phyloP scores from a whole-genome alignment of 2,113 vertebrate genomes.

The Pachycephala philippinensis region DNA sequence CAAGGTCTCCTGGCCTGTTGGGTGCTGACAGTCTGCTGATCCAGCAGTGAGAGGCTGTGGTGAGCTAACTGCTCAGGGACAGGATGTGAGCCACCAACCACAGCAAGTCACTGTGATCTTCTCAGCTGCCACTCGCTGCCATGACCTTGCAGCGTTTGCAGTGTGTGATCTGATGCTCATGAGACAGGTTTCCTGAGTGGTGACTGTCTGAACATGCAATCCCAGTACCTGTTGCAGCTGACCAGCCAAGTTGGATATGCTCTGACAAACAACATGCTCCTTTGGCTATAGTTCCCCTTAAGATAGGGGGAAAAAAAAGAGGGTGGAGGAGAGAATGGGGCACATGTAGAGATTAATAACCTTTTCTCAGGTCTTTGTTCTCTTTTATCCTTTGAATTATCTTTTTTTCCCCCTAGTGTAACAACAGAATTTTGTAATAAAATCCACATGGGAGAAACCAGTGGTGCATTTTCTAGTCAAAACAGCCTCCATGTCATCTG shows the following conservation, averaged over 20 bases:
- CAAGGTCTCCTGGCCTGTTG: neutral
- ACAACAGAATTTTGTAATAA: slow-evolving; percentile 1
- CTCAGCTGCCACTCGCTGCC: neutral
- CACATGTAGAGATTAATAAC: neutral
- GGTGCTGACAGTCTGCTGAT: neutral
- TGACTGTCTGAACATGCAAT: neutral
- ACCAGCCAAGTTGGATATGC: accelerated
- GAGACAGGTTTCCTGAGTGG: neutral
- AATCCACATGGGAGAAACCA: neutral
- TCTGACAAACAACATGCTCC: neutral
- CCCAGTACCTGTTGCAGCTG: neutral
- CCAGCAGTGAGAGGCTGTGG: neutral
- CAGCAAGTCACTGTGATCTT: neutral
- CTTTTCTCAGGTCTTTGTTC: neutral
- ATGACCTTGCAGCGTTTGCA: neutral
- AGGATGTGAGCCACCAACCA: neutral
- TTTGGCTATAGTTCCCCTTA: neutral
- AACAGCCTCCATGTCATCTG: neutral
- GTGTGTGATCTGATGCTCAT: neutral
- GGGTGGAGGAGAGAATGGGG: neutral
- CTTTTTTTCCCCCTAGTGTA: neutral
- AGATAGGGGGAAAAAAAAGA: too few relatives aligned
- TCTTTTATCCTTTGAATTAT: neutral
- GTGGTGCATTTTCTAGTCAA: neutral
- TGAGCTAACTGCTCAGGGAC: neutral